Conservation (phyloP, 2,888 invertebrate genomes). For the Stenodera caucasica region DNA sequence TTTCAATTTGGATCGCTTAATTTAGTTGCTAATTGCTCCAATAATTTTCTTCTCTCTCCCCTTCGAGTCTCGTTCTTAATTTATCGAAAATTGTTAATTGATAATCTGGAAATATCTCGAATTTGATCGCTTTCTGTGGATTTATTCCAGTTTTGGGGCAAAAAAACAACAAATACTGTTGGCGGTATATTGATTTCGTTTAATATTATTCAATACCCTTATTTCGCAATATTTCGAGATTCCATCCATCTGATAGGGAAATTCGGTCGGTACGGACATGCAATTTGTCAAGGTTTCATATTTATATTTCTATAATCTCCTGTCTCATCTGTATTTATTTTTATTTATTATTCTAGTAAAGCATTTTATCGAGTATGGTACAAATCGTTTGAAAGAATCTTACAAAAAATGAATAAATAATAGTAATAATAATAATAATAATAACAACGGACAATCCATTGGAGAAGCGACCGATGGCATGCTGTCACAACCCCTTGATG, state of each 20-base stretch:
- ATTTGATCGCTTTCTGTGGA: too few relatives aligned
- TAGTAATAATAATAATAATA: too few relatives aligned
- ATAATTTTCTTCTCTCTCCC: neutral
- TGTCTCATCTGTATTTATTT: constrained; percentile 3
- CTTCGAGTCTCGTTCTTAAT: neutral
- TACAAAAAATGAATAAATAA: too few relatives aligned
- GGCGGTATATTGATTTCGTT: neutral
- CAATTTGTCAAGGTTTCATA: neutral
- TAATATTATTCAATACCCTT: neutral
- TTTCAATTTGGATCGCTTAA: neutral
- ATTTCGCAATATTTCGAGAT: neutral
- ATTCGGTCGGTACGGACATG: neutral
- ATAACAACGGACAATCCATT: constrained; percentile 7
- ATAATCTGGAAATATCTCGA: too few relatives aligned
- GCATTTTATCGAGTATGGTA: too few relatives aligned
- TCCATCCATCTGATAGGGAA: neutral
- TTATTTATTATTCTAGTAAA: too few relatives aligned
- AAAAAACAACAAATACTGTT: neutral
- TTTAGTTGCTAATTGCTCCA: neutral
- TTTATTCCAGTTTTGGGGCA: neutral
- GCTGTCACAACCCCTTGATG: constrained; percentile 33
- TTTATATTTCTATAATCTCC: neutral
- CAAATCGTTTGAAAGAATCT: too few relatives aligned
- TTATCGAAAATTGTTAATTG: neutral
- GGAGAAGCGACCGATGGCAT: constrained; percentile 12